A percentile compares a stretch with the other conserved stretches of the same genome.
Conservation (phyloP, 1,140 invertebrate genomes). For the Drosophila serrata region DNA sequence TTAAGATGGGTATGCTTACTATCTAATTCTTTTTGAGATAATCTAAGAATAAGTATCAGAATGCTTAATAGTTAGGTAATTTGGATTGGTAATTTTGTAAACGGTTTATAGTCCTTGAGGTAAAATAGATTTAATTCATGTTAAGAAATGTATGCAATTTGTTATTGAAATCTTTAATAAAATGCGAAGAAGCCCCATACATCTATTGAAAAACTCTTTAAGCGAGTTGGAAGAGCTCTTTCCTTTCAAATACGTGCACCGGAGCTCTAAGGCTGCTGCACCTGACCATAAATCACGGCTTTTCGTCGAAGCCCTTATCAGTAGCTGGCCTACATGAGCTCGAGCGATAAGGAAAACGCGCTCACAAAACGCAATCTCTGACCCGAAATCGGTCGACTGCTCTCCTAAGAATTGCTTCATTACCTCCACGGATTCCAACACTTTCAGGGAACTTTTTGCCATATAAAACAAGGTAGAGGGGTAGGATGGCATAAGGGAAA, state of each 20-base stretch:
- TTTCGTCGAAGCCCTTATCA: constrained; percentile 61
- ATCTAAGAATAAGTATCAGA: too few species aligned
- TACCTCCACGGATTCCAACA: constrained; percentile 52
- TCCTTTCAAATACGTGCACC: constrained; percentile 32
- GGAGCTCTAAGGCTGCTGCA: constrained; percentile 49
- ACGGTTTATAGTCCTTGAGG: too few species aligned
- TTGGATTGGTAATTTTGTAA: too few species aligned
- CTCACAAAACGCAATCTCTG: constrained; percentile 57
- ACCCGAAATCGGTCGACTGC: constrained; percentile 61
- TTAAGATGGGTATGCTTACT: too few species aligned
- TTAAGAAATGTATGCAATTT: too few species aligned
- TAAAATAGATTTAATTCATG: too few species aligned
- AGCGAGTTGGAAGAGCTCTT: neutral
- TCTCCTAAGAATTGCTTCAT: constrained; percentile 77
- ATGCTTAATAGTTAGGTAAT: too few species aligned
- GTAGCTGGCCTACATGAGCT: constrained; percentile 40
- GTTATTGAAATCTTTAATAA: too few species aligned
- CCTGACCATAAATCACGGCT: constrained; percentile 71
- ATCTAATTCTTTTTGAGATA: too few species aligned
- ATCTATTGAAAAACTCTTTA: neutral
- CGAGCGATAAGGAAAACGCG: constrained; percentile 29
- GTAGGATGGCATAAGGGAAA: neutral
- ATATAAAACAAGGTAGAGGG: neutral
- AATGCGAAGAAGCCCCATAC: neutral
- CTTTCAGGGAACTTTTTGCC: constrained; percentile 69